phyloP scores from a whole-genome alignment of 2,888 invertebrate species.

The Chesias legatella region DNA sequence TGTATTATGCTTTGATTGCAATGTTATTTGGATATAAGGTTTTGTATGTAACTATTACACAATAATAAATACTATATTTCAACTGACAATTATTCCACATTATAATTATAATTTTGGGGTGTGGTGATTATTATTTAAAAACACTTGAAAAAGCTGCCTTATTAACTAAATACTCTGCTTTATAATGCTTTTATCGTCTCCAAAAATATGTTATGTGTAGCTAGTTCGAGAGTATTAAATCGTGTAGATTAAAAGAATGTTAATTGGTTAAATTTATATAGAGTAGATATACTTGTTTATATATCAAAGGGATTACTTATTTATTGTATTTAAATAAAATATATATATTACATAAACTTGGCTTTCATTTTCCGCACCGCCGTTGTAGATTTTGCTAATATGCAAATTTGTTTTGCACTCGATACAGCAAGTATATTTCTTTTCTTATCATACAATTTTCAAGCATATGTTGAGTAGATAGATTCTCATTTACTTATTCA shows the following conservation, averaged over 20 bases:
- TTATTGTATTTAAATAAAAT: conserved; percentile 35
- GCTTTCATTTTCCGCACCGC: conserved; percentile 41
- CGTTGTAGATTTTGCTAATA: conserved; percentile 2
- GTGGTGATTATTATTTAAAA: conserved; percentile 38
- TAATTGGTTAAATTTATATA: too few species aligned
- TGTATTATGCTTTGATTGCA: conserved; percentile 44
- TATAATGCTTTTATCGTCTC: conserved; percentile 50
- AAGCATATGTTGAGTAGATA: too few species aligned
- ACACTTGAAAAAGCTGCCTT: conserved; percentile 37
- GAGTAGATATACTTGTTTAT: conserved; percentile 27
- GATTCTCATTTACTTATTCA: too few species aligned
- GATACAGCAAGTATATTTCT: neutral
- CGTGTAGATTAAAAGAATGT: too few species aligned
- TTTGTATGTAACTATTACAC: conserved; percentile 32
- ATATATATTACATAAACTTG: conserved; percentile 36
- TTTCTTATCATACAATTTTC: too few species aligned
- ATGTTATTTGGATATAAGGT: conserved; percentile 28
- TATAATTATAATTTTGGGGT: neutral
- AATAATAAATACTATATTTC: conserved; percentile 32
- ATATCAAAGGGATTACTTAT: conserved; percentile 21
- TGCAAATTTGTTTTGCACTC: too few species aligned
- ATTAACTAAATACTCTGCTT: conserved; percentile 56
- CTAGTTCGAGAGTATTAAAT: too few species aligned
- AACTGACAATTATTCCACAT: neutral
- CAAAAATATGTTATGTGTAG: too few species aligned